phyloP scores from a whole-genome alignment of 2,113 vertebrate genomes.

The Galbula dea region DNA sequence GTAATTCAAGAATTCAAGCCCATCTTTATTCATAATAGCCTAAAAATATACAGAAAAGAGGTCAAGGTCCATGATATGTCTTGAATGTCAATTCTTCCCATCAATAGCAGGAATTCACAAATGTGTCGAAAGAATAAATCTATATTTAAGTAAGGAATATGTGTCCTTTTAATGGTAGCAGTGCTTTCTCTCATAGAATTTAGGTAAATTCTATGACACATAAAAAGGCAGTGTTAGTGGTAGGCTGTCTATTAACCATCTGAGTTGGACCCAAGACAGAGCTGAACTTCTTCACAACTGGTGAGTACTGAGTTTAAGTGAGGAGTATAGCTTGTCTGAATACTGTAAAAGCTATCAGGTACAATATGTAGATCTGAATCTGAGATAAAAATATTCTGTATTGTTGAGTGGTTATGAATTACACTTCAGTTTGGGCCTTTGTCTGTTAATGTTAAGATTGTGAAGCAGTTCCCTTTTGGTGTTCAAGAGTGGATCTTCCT shows the following conservation, averaged over 20 bases:
- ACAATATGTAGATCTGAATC: not conserved
- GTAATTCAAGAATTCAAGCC: not conserved
- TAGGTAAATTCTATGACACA: not conserved
- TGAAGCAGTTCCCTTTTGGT: not conserved
- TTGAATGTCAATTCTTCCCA: not conserved
- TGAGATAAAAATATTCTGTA: not conserved
- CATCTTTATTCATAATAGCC: not conserved
- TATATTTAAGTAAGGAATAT: constrained; percentile 18
- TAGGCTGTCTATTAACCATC: not conserved
- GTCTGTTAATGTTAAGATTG: not conserved
- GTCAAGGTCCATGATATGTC: not conserved
- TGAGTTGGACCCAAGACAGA: not conserved
- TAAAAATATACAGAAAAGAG: not conserved
- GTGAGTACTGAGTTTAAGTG: not conserved
- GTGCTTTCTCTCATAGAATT: not conserved
- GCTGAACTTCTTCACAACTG: not conserved
- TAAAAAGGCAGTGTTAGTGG: not conserved
- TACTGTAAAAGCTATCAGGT: not conserved
- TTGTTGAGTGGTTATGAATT: not conserved
- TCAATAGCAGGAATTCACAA: not conserved
- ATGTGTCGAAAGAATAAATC: not conserved
- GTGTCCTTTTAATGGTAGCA: not conserved
- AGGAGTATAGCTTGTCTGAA: not conserved
- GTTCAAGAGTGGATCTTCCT: not conserved
- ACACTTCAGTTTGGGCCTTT: not conserved